Conservation (phyloP, 2,113 vertebrate species). For the Todiramphus chloris region DNA sequence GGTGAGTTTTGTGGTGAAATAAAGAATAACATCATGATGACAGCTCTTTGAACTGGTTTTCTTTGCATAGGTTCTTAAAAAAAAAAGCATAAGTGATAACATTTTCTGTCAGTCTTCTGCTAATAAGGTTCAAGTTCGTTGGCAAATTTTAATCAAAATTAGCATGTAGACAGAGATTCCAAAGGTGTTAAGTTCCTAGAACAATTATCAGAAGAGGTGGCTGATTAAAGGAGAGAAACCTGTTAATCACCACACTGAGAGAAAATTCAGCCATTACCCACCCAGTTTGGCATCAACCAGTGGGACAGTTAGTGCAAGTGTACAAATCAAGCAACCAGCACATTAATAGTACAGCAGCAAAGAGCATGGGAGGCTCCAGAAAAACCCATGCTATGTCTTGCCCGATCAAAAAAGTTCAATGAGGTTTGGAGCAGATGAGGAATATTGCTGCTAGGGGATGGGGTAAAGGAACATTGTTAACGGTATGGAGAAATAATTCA, state of each 20-base stretch:
- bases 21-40: background rate
- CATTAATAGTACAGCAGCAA: background rate
- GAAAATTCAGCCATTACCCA: rapidly evolving
- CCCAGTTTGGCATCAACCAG: background rate
- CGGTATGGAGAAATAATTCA: background rate
- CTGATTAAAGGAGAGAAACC: background rate
- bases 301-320: background rate
- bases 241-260: background rate
- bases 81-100: background rate
- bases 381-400: background rate
- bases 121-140: background rate
- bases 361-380: background rate
- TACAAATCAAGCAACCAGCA: background rate
- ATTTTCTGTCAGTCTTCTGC: background rate
- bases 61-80: background rate
- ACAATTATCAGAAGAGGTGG: background rate
- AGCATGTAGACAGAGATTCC: background rate
- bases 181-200: background rate
- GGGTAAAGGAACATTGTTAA: background rate
- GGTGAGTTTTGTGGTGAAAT: background rate
- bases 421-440: background rate
- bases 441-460: background rate
- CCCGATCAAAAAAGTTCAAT: background rate
- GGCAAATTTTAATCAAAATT: background rate
- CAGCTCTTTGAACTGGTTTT: background rate